Conservation (phyloP, 2,113 vertebrate species). For the Anguilla rostrata region DNA sequence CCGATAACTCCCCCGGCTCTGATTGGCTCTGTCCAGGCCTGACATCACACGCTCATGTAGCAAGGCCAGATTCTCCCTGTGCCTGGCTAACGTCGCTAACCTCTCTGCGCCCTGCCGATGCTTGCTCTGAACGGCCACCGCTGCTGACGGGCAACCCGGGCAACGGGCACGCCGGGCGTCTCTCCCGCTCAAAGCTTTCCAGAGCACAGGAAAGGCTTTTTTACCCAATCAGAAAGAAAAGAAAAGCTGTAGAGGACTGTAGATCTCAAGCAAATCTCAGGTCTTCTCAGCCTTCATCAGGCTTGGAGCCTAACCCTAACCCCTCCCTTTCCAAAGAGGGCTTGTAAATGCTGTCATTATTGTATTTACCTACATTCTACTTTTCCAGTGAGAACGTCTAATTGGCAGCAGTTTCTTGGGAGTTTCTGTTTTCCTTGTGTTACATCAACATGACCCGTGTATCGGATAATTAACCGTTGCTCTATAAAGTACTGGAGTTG, state of each 20-base stretch:
- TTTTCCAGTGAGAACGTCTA: neutral
- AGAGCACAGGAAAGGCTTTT: neutral
- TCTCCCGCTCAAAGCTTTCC: neutral
- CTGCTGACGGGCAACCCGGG: neutral
- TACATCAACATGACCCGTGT: neutral
- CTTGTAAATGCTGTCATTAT: neutral
- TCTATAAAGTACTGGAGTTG: neutral
- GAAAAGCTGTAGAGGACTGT: too few species aligned
- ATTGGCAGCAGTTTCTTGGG: neutral
- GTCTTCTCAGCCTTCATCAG: neutral
- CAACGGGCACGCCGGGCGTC: neutral
- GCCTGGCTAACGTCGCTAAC: neutral
- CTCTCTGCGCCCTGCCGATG: neutral
- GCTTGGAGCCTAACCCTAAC: neutral
- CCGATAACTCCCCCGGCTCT: neutral
- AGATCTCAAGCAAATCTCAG: neutral
- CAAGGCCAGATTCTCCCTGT: neutral
- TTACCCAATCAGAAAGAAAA: neutral
- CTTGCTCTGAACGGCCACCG: neutral
- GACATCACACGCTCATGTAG: neutral
- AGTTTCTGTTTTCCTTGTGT: neutral
- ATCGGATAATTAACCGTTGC: neutral
- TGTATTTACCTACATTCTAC: neutral
- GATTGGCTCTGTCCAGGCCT: neutral
- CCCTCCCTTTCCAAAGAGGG: too few species aligned